A percentile compares a stretch with the other conserved stretches of the same genome.
phyloP scores from a whole-genome alignment of 1,140 invertebrate genomes.

The Drepana arcuata region DNA sequence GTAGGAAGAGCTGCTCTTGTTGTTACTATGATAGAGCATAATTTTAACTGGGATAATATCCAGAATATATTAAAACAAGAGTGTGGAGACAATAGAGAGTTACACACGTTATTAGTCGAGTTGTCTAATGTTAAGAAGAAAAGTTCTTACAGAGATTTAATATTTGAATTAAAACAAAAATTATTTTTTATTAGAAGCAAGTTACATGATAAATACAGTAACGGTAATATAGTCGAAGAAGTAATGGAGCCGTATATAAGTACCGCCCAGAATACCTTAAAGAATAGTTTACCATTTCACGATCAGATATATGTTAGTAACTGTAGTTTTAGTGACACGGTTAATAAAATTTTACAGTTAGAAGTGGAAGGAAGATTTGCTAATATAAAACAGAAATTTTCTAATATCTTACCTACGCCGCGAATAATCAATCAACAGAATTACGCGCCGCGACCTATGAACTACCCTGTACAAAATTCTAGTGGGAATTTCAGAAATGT shows the following conservation, averaged over 20 bases:
- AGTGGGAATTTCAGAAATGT: not conserved
- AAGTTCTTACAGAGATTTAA: slow-evolving; percentile 6
- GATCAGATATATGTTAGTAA: slow-evolving; percentile 1
- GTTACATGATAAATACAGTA: slow-evolving; percentile 3
- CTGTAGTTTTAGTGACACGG: slow-evolving; percentile 9
- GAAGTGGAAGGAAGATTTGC: slow-evolving; percentile 12
- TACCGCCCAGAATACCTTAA: slow-evolving; percentile 6
- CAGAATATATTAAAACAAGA: not conserved
- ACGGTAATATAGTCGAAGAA: slow-evolving; percentile 4
- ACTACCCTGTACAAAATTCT: not conserved
- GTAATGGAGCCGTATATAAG: slow-evolving; percentile 11
- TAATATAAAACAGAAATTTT: slow-evolving; percentile 14
- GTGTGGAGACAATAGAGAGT: slow-evolving; percentile 8
- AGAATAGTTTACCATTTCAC: slow-evolving; percentile 6
- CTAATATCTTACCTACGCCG: slow-evolving; percentile 6
- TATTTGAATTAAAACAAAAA: slow-evolving; percentile 11
- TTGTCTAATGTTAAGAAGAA: slow-evolving; percentile 9
- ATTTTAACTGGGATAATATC: not conserved
- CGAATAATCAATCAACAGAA: slow-evolving; percentile 4
- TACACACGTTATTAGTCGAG: slow-evolving; percentile 8
- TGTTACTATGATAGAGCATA: slow-evolving; percentile 1
- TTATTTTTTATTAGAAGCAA: slow-evolving; percentile 11
- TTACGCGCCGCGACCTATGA: too few relatives aligned
- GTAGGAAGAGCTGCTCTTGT: not conserved
- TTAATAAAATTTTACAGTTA: slow-evolving; percentile 6